These are phyloP conservation scores for Rhabditoides inermis DNA, from an alignment of 2,888 invertebrate species.

Conservation along the genomic window DNA sequence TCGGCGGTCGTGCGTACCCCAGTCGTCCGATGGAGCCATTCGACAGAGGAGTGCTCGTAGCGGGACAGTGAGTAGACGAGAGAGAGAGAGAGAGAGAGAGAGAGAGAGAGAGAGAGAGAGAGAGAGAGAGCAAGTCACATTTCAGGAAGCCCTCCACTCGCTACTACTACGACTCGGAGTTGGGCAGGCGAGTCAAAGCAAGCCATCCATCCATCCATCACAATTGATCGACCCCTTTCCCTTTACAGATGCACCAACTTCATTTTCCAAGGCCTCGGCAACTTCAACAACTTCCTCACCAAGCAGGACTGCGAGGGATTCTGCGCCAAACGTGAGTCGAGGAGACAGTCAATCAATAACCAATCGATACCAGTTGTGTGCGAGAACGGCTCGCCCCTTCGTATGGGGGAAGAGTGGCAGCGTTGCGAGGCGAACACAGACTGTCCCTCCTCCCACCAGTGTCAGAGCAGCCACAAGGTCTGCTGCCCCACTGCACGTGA, in stretches of 20 bases:
- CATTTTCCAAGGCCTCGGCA: constrained; percentile 44
- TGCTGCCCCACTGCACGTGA: constrained; percentile 49
- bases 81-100: too few relatives aligned
- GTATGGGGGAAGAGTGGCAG: constrained; percentile 48
- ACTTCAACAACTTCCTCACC: constrained; percentile 46
- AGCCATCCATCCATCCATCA: too few relatives aligned
- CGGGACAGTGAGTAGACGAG: constrained; percentile 20
- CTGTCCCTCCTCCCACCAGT: constrained; percentile 40
- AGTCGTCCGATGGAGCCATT: constrained; percentile 37
- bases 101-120: too few relatives aligned
- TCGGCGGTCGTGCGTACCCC: constrained; percentile 31
- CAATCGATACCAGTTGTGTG: constrained; percentile 34
- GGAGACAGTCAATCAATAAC: too few relatives aligned
- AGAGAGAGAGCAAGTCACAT: too few relatives aligned
- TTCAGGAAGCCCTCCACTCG: constrained; percentile 33
- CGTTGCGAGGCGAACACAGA: constrained; percentile 38
- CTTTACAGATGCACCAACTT: constrained; percentile 46
- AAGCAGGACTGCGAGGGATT: constrained; percentile 46
- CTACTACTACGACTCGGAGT: constrained; percentile 44
- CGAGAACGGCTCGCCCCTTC: constrained; percentile 43
- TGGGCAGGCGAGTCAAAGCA: too few relatives aligned
- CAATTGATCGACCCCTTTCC: too few relatives aligned
- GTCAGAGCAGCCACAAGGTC: constrained; percentile 42
- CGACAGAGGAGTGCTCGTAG: constrained; percentile 29
- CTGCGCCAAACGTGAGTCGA: constrained; percentile 37